Conservation (phyloP, 2,113 vertebrate genomes). For the Alouatta palliata region DNA sequence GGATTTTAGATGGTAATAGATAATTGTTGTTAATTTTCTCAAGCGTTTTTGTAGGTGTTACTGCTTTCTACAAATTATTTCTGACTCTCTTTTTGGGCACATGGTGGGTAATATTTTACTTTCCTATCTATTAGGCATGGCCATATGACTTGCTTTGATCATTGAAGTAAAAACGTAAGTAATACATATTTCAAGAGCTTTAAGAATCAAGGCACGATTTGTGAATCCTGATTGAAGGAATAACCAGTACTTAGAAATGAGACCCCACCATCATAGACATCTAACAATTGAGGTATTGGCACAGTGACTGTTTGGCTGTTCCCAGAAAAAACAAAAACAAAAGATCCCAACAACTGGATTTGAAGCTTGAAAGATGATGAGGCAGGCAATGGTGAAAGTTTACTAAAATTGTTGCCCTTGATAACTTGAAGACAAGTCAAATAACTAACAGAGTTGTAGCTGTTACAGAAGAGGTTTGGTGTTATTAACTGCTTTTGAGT, state of each 20-base stretch:
- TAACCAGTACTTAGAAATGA: background rate
- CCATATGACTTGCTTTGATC: background rate
- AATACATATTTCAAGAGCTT: background rate
- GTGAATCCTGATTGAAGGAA: background rate
- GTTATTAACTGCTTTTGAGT: background rate
- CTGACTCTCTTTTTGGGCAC: background rate
- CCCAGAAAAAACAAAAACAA: background rate
- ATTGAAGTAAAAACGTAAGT: background rate
- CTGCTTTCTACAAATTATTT: background rate
- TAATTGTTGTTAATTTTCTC: background rate
- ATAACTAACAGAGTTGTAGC: background rate
- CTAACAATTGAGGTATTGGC: background rate
- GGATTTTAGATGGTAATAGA: background rate
- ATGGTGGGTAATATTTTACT: background rate
- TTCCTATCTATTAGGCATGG: background rate
- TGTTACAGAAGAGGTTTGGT: background rate
- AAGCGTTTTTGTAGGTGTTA: background rate
- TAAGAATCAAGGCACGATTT: background rate
- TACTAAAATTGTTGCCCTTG: background rate
- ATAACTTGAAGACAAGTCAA: background rate
- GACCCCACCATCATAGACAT: background rate
- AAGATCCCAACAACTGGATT: too few relatives aligned
- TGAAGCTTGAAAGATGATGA: background rate
- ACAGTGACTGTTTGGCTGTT: background rate
- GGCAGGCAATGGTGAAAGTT: background rate